Conservation (phyloP, 2,113 vertebrate species). For the Todiramphus saurophagus region DNA sequence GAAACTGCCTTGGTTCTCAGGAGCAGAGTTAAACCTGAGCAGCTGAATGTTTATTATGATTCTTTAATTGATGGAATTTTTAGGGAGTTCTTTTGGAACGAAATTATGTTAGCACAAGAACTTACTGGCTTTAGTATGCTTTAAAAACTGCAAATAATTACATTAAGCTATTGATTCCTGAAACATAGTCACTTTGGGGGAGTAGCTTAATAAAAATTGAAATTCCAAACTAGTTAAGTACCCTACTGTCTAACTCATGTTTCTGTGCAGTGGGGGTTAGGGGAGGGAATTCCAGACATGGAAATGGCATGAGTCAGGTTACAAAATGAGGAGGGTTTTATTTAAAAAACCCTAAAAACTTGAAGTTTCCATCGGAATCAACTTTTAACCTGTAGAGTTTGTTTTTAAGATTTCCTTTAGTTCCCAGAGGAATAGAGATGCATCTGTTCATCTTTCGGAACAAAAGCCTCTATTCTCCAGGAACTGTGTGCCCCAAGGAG, state of each 20-base stretch:
- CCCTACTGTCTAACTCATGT: background rate
- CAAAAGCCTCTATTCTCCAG: background rate
- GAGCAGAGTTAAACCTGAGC: background rate
- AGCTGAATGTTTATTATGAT: background rate
- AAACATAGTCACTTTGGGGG: background rate
- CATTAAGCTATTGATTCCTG: background rate
- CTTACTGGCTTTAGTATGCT: background rate
- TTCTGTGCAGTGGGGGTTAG: background rate
- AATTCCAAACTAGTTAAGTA: background rate
- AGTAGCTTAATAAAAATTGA: background rate
- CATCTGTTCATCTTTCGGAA: background rate
- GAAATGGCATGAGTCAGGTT: background rate
- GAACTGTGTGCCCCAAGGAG: background rate
- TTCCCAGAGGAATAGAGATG: background rate
- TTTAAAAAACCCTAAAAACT: background rate
- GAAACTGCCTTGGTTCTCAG: background rate
- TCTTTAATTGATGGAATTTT: background rate
- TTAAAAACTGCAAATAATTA: background rate
- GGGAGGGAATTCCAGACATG: background rate
- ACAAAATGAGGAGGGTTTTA: background rate
- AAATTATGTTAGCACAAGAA: background rate
- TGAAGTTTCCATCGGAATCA: background rate
- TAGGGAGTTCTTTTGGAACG: background rate
- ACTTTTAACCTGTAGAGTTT: background rate
- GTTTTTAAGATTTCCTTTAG: background rate